These are phyloP conservation scores for Rattus rattus DNA, from an alignment of 2,113 vertebrate genomes.

Conservation along the genomic window DNA sequence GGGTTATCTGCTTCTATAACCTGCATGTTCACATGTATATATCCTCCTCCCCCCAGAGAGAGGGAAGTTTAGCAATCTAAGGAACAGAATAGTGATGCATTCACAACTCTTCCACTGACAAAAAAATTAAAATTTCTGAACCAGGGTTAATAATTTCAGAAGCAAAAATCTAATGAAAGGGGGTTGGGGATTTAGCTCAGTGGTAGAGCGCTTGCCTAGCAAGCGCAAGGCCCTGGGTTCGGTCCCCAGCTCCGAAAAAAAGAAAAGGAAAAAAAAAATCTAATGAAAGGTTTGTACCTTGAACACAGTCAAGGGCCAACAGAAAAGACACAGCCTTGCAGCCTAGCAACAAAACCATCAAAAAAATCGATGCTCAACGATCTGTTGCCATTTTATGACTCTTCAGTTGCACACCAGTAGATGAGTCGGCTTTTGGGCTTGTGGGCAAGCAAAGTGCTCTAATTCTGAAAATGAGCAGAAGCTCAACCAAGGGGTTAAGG, in stretches of 20 bases:
- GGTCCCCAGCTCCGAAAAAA: no score
- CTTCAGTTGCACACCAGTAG: not conserved
- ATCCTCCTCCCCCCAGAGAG: not conserved
- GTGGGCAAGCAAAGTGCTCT: not conserved
- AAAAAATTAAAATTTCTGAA: not conserved
- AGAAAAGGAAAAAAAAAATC: no score
- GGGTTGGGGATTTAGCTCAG: no score
- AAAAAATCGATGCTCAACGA: not conserved
- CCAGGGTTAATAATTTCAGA: not conserved
- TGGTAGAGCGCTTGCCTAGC: no score
- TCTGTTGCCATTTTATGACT: not conserved
- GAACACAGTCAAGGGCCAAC: not conserved
- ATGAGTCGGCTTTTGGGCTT: not conserved
- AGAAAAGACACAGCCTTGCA: not conserved
- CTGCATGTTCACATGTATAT: not conserved
- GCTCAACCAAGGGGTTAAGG: not conserved
- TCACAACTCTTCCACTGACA: not conserved
- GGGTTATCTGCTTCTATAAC: not conserved
- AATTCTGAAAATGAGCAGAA: not conserved
- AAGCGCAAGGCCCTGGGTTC: no score
- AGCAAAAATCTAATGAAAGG: not conserved
- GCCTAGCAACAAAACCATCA: not conserved
- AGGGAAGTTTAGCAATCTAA: not conserved
- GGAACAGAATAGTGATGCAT: not conserved
- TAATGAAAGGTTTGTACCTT: constrained; percentile 10